Evolutionary conservation across 2,888 invertebrate species (phyloP).

Genomic region (Frankliniella intonsa): DNA sequence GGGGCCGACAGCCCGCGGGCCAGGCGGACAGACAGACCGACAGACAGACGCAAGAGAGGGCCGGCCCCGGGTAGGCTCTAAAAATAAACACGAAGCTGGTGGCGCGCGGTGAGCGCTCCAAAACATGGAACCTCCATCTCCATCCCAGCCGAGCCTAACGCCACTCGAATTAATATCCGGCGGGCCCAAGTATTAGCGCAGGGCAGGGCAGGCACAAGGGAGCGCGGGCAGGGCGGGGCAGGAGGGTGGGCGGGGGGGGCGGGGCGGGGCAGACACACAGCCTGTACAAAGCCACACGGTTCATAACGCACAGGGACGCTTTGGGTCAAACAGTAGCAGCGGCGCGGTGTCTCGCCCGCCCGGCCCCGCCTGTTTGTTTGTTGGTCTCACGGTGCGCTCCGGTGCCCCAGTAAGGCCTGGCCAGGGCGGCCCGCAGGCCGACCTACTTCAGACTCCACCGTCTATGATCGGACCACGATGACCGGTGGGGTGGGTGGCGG

Average conservation of each 20-base stretch:
- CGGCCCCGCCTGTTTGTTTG: background rate
- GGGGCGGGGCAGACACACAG: too few species aligned
- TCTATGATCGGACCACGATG: background rate
- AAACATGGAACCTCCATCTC: background rate
- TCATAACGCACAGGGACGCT: background rate
- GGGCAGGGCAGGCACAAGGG: too few species aligned
- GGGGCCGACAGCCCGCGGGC: too few species aligned
- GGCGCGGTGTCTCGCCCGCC: background rate
- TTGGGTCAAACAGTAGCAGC: background rate
- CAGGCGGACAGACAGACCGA: too few species aligned
- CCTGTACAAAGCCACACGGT: too few species aligned
- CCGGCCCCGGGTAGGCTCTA: background rate
- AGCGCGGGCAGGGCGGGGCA: too few species aligned
- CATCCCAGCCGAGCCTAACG: background rate
- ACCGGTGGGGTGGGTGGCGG: too few species aligned
- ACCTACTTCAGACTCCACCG: background rate
- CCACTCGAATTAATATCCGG: too few species aligned
- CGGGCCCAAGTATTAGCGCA: too few species aligned
- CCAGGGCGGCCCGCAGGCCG: background rate
- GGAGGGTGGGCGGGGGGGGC: too few species aligned
- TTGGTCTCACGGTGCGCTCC: background rate
- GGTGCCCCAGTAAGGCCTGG: background rate
- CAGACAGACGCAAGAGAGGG: too few species aligned
- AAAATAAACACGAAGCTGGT: background rate
- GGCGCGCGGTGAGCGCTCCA: background rate